phyloP scores from a whole-genome alignment of 35 echinoderm and acorn worm species.

The Eucidaris tribuloides region DNA sequence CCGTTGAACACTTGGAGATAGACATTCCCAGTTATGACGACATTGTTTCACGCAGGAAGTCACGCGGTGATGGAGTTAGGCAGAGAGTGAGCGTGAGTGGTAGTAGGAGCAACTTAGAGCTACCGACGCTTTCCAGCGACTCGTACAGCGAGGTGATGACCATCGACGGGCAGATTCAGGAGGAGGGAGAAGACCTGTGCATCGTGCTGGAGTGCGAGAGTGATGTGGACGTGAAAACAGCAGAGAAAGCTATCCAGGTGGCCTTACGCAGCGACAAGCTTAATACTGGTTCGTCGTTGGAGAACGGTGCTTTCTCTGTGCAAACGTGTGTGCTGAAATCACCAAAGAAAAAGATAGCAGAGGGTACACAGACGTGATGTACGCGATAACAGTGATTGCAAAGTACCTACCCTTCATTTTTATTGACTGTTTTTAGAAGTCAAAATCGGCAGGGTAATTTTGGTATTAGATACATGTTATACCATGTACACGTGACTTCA shows the following conservation, averaged over 20 bases:
- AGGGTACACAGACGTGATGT: no score
- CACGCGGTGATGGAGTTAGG: neutral
- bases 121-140: neutral
- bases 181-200: neutral
- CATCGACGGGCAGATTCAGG: neutral
- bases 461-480: no score
- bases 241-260: neutral
- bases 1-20: neutral
- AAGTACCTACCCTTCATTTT: no score
- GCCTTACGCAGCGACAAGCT: no score
- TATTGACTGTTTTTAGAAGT: no score
- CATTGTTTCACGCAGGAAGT: neutral
- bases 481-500: no score
- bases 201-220: conserved; percentile 11
- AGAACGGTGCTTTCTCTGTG: no score
- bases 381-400: no score
- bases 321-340: no score
- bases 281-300: no score
- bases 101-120: neutral
- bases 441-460: no score
- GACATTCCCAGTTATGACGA: neutral
- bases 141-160: neutral
- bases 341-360: no score
- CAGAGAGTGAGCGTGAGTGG: neutral
- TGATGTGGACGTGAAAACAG: neutral